Base-by-base conservation (phyloP, 2,888 invertebrate species). In the Acleris holmiana region DNA sequence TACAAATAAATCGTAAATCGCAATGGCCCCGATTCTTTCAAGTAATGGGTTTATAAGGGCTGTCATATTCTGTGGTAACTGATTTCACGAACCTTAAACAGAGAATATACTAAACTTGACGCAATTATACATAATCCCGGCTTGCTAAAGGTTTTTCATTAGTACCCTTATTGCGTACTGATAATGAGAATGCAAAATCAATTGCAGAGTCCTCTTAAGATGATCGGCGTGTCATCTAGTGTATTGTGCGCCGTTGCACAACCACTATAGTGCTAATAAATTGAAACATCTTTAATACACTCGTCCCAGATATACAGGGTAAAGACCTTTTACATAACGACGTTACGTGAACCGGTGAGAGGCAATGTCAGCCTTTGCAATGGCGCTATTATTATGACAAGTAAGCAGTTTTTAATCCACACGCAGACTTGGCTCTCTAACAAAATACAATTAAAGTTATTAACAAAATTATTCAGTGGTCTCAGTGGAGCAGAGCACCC, bases 251-350 rank as follows among this genome's bases (percentile, higher is more conserved):
- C 51, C 55, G 71, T 86, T 88, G 77, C 86, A 70, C 80, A 88
- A 89, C 70, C 71, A 71, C 72, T 73, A 71, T 77, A 84, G 84
- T 86, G 88, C 78, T 88, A 86, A 86, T 83, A 84, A 89, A 90
- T 89, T 84, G 86, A 89, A 86, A 87, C 86, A 89, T 86, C 85
- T 85, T 83, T 83, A 81, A 80, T 83, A 84, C 76, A 79, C 74
- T 73, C 84, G 91, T 91, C 89, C 91, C 85, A 89, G 89, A 91
- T 88, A 91, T 89, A 86, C 87, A 91, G 82, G 88, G 91, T 86
- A 89, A 92, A 90, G 87, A 90, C 84, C 91, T 89, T 91, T 91
- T 91, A 89, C 90, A 83, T 89, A 92, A 92, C 74, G 68, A 58
- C 57, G 85, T 92, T 91, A 90, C 90, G 91, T 89, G 74, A 76